Base-by-base conservation (phyloP, 1,140 invertebrate genomes). In the Drosophila albomicans region DNA sequence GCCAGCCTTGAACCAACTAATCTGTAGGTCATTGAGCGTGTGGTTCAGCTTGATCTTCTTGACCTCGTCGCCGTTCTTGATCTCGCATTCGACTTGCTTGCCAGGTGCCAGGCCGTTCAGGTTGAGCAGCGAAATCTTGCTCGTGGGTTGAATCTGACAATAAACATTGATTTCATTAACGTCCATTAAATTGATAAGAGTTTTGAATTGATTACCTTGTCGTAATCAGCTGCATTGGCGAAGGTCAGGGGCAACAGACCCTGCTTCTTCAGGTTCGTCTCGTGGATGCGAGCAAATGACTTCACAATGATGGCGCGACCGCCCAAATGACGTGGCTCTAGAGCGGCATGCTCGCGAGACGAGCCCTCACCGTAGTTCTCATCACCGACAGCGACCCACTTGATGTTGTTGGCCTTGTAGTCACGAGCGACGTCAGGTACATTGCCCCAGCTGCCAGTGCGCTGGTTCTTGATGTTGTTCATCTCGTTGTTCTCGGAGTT, bases 191-290 rank as follows among this genome's bases (percentile, higher is more conserved):
- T 43, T 13, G 41, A 43, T 13, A 43, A 13, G n/a, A 13, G 8
- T 11, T 45, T 25, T 25, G 20, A 25, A 4, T 25, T 25, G 1
- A 46, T 49, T 56, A 92, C 95, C 94, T 99, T 99, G 92, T 99
- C 98, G 93, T 99, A 99, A 94, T 99, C 99, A 77, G 95, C 94
- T 8, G 99, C 92, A 93, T 99, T 96, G 13, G 96, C 95, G 93
- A 99, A 99, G 0, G 99, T 99, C 45, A 99, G 93, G 1, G 99
- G 99, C 63, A 99, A 94, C 90, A 99, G 92, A 75, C 99, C 99
- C 92, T 99, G 99, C 92, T 99, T 99, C 94, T 99, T 99, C 82
- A 99, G 93, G 93, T 99, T 99, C 0, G 99, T 99, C 94, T 99
- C 99, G 93, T 99, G 99, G 92, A 99, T 99, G 92, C 99, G 96